Evolutionary conservation across 2,797 vertebrate genomes (phyloP).

Genomic region (Clarias pachynema): DNA sequence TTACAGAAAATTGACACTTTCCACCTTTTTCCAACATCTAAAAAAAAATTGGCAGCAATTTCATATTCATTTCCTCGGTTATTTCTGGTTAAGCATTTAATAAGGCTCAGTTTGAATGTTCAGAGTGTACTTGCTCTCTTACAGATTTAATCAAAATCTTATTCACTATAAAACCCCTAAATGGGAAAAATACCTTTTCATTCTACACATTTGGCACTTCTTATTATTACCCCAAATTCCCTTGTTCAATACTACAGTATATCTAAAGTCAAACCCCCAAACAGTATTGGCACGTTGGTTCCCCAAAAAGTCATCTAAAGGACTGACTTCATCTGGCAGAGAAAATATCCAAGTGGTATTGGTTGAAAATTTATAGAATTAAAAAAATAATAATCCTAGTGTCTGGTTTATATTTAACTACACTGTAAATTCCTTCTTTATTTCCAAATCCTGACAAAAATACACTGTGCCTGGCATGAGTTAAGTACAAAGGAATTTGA

Average conservation of each 20-base stretch:
- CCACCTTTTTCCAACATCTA: constrained; percentile 2
- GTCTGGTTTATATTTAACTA: constrained; percentile 1
- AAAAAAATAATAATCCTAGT: neutral
- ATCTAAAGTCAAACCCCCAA: neutral
- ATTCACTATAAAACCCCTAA: constrained; percentile 31
- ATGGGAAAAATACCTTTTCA: constrained; percentile 15
- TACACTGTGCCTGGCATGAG: neutral
- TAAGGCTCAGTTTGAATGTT: constrained; percentile 27
- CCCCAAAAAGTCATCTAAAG: constrained; percentile 7
- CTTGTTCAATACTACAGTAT: neutral
- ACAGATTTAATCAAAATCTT: constrained; percentile 41
- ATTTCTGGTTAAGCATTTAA: constrained; percentile 33
- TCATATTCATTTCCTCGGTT: constrained; percentile 42
- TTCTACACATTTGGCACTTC: constrained; percentile 9
- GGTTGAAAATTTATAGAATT: too few relatives aligned
- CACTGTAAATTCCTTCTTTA: constrained; percentile 10
- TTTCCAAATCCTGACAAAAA: neutral
- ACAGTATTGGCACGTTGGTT: neutral
- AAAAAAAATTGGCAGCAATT: constrained; percentile 43
- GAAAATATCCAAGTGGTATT: neutral
- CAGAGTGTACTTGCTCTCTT: constrained; percentile 11
- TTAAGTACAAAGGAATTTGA: constrained; percentile 30
- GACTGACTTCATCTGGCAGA: constrained; percentile 1
- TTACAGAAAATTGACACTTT: constrained; percentile 44
- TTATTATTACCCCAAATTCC: constrained; percentile 23